These are phyloP conservation scores for Bicyclus anynana DNA, from an alignment of 1,140 invertebrate genomes.

Conservation along the genomic window DNA sequence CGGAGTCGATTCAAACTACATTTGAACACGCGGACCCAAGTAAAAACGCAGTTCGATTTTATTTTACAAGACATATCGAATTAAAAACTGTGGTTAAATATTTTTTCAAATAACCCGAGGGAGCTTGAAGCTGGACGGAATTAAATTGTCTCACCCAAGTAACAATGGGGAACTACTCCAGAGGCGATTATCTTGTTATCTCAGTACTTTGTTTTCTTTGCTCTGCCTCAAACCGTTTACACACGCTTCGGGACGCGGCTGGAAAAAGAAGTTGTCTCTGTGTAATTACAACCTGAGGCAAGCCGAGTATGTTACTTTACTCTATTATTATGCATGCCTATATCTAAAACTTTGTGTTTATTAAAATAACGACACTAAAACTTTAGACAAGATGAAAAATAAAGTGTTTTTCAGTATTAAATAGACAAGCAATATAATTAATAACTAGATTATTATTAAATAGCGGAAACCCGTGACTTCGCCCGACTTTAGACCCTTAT, in stretches of 20 bases:
- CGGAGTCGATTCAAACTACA: no score
- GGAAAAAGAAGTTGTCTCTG: not conserved
- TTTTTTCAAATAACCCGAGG: conserved; percentile 4
- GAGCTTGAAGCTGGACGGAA: conserved; percentile 41
- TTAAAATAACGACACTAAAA: no score
- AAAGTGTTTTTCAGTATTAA: no score
- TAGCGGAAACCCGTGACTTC: no score
- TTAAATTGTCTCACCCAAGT: conserved; percentile 55
- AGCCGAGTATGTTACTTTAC: not conserved
- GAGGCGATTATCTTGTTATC: conserved; percentile 61
- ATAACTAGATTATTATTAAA: no score
- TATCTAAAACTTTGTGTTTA: no score
- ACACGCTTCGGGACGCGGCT: conserved; percentile 5
- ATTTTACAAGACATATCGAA: not conserved
- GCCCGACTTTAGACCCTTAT: no score
- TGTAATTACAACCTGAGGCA: not conserved
- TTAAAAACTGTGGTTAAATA: not conserved
- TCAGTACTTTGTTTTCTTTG: conserved; percentile 46
- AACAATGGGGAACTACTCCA: conserved; percentile 46
- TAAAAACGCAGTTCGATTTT: not conserved
- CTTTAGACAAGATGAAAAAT: no score
- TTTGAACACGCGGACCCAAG: no score
- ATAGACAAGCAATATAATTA: no score
- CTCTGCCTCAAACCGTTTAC: conserved; percentile 23
- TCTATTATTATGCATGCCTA: no score